These are phyloP conservation scores for Parasteatoda tepidariorum DNA, from an alignment of 1,140 invertebrate genomes.

Conservation along the genomic window DNA sequence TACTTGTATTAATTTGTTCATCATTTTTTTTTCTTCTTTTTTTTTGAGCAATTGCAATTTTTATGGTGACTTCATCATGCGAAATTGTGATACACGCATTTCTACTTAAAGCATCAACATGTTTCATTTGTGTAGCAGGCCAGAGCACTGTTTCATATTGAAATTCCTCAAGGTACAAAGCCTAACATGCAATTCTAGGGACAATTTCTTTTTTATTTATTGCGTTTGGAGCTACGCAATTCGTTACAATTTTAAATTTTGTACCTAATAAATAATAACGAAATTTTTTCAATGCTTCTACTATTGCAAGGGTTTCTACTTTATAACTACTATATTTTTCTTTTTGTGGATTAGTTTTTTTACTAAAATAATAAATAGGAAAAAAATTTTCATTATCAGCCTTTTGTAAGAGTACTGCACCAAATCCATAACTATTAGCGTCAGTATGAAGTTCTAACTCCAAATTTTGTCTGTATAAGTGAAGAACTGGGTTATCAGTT, in stretches of 20 bases:
- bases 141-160: too few relatives aligned
- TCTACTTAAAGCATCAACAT: too few relatives aligned
- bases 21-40: too few relatives aligned
- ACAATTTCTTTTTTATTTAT: too few relatives aligned
- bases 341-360: neutral
- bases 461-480: neutral
- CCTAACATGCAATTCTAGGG: too few relatives aligned
- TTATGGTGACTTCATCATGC: too few relatives aligned
- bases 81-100: too few relatives aligned
- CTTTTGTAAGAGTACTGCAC: neutral
- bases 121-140: too few relatives aligned
- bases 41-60: too few relatives aligned
- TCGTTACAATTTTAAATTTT: constrained; percentile 22
- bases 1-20: too few relatives aligned
- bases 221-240: too few relatives aligned
- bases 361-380: neutral
- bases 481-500: neutral
- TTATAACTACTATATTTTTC: constrained; percentile 11
- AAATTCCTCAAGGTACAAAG: too few relatives aligned
- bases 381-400: neutral
- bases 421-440: neutral
- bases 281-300: constrained; percentile 29
- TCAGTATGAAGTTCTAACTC: constrained; percentile 12
- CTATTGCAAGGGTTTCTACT: constrained; percentile 7
- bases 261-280: constrained; percentile 18